Percentiles rank a stretch among this genome's conserved stretches.
These are phyloP conservation scores for Spongia lamella DNA, from an alignment of 37 sponge, comb jelly and placozoan genomes.

Conservation along the genomic window DNA sequence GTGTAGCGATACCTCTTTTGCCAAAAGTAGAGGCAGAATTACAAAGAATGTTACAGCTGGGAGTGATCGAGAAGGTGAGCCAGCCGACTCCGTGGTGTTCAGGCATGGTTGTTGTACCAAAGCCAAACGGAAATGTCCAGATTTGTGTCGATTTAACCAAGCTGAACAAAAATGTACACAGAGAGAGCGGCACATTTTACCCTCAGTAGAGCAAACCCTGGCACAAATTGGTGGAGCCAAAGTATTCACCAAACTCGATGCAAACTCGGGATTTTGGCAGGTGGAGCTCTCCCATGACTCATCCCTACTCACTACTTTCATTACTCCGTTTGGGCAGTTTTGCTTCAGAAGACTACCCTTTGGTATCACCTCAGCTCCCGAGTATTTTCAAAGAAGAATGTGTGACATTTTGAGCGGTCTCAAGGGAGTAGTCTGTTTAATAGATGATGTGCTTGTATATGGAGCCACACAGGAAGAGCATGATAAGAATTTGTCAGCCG, in stretches of 20 bases:
- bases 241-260: slow-evolving; percentile 23
- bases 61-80: slow-evolving; percentile 18
- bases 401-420: slow-evolving; percentile 11
- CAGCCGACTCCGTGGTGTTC: too few relatives aligned
- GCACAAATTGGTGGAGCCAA: slow-evolving; percentile 1
- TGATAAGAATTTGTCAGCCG: neutral
- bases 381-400: slow-evolving; percentile 24
- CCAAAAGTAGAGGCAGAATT: too few relatives aligned
- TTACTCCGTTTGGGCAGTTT: too few relatives aligned
- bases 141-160: too few relatives aligned
- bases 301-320: too few relatives aligned
- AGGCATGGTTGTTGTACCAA: slow-evolving; percentile 35
- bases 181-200: slow-evolving; percentile 26
- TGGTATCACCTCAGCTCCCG: too few relatives aligned
- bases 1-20: slow-evolving; percentile 9
- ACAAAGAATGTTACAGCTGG: slow-evolving; percentile 21
- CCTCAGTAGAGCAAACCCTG: slow-evolving; percentile 32
- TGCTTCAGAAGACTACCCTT: too few relatives aligned
- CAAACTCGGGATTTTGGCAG: slow-evolving; percentile 42
- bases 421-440: slow-evolving; percentile 19
- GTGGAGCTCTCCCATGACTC: slow-evolving; percentile 20
- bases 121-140: slow-evolving; percentile 4
- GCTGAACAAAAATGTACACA: slow-evolving; percentile 18
- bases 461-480: slow-evolving; percentile 18
- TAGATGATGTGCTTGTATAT: too few relatives aligned